phyloP scores from a whole-genome alignment of 2,797 vertebrate species.

The Gymnopithys bicolor region DNA sequence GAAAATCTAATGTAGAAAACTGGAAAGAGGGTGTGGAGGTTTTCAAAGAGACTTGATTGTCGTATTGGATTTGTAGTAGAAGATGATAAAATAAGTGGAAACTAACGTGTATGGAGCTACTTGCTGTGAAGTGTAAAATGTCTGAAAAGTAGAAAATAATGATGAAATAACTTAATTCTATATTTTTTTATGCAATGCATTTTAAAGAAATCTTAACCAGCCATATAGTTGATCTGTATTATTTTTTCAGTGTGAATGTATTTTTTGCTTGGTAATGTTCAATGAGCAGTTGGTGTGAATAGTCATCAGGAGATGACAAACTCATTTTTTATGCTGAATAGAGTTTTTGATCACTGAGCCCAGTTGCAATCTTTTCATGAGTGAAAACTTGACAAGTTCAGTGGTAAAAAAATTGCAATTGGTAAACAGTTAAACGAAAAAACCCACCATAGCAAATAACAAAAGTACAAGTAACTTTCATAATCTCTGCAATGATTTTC shows the following conservation, averaged over 20 bases:
- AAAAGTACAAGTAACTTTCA: not conserved
- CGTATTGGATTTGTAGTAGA: not conserved
- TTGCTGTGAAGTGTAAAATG: not conserved
- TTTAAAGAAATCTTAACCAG: not conserved
- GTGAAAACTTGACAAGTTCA: not conserved
- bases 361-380: not conserved
- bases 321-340: not conserved
- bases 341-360: not conserved
- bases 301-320: not conserved
- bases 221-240: not conserved
- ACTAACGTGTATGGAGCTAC: not conserved
- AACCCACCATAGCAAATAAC: not conserved
- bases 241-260: rapidly evolving
- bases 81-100: not conserved
- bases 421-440: not conserved
- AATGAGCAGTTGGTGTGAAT: not conserved
- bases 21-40: not conserved
- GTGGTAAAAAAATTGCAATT: not conserved
- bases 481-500: not conserved
- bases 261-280: not conserved
- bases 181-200: not conserved
- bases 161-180: not conserved
- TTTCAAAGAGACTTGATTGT: conserved; percentile 14
- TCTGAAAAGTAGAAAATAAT: not conserved
- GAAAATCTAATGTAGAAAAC: not conserved